Conservation (phyloP, 2,113 vertebrate genomes). For the Coregonus clupeaformis region DNA sequence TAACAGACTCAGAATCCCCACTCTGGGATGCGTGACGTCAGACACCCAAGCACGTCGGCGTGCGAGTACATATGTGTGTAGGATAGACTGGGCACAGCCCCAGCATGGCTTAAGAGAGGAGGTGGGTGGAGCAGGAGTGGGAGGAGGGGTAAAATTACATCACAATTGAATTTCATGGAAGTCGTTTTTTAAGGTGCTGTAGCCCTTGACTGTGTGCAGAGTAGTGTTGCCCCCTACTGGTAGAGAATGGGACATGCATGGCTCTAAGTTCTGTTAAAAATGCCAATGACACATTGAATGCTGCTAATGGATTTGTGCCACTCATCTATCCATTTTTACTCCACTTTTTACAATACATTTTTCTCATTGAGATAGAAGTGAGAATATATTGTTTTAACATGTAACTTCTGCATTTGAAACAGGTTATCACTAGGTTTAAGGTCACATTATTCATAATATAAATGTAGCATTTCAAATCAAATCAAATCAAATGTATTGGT, state of each 20-base stretch:
- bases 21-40: constrained; percentile 56
- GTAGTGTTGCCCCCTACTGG: constrained; percentile 51
- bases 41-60: constrained; percentile 13
- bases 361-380: background rate
- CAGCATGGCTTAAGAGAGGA: constrained; percentile 36
- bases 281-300: too few relatives aligned
- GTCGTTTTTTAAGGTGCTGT: constrained; percentile 30
- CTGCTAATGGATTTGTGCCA: background rate
- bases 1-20: constrained; percentile 48
- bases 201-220: background rate
- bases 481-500: too few relatives aligned
- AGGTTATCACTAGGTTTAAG: background rate
- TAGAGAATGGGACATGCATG: background rate
- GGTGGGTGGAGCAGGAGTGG: constrained; percentile 22
- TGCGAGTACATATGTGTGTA: background rate
- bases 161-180: constrained; percentile 65
- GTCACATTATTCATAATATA: too few relatives aligned
- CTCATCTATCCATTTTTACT: background rate
- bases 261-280: background rate
- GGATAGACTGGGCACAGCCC: constrained; percentile 43
- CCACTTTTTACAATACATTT: background rate
- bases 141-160: constrained; percentile 40
- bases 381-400: background rate
- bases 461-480: background rate
- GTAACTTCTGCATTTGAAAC: background rate